These are phyloP conservation scores for Noctua fimbriata DNA, from an alignment of 2,888 invertebrate genomes.

Conservation along the genomic window DNA sequence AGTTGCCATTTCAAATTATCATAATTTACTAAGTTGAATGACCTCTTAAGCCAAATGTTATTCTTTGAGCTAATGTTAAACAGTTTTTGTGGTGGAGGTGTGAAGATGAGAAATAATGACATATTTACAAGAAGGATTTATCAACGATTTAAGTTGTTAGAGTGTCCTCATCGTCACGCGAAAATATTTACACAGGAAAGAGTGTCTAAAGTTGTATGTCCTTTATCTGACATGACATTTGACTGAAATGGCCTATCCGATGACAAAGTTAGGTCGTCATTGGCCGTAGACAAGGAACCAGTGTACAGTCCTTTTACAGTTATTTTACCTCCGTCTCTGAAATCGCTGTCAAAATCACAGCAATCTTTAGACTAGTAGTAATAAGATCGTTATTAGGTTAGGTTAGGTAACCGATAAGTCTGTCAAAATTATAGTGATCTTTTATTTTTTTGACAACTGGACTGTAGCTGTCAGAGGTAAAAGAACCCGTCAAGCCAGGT, in stretches of 20 bases:
- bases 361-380: neutral
- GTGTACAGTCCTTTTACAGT: neutral
- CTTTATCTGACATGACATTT: neutral
- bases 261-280: neutral
- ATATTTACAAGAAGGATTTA: neutral
- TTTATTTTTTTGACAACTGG: too few relatives aligned
- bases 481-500: neutral
- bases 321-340: neutral
- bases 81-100: neutral
- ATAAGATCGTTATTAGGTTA: neutral
- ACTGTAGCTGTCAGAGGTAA: neutral
- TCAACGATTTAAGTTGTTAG: neutral
- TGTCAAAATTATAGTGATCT: too few relatives aligned
- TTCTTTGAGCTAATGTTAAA: conserved; percentile 31
- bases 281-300: neutral
- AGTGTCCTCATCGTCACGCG: neutral
- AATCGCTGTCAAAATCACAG: neutral
- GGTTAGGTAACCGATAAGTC: too few relatives aligned
- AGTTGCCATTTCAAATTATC: conserved; percentile 38
- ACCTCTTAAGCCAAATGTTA: conserved; percentile 25
- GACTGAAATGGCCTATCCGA: neutral
- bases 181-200: neutral
- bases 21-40: conserved; percentile 38
- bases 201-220: too few relatives aligned
- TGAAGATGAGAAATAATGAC: conserved; percentile 7